Conservation (phyloP, 2,888 invertebrate species). For the Bombylius major region DNA sequence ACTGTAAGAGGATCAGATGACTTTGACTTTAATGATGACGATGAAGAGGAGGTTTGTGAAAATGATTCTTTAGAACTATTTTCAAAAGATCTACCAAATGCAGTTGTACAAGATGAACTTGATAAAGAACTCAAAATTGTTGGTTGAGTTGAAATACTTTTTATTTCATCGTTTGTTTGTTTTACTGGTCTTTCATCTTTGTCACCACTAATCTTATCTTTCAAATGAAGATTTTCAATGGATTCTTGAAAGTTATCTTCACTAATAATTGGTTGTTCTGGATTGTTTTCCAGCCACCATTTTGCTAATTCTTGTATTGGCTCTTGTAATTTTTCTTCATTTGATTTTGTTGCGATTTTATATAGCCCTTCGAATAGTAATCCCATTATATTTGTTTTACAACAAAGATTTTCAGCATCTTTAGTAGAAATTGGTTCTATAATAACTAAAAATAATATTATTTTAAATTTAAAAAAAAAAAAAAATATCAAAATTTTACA, state of each 20-base stretch:
- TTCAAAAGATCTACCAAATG: too few relatives aligned
- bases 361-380: neutral
- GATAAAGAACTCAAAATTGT: too few relatives aligned
- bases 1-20: too few relatives aligned
- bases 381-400: neutral
- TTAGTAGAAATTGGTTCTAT: neutral
- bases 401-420: neutral
- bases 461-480: neutral
- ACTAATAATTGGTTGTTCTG: neutral
- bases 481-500: slow-evolving; percentile 18
- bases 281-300: neutral
- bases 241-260: neutral
- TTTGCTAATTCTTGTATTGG: neutral
- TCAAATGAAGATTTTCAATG: too few relatives aligned
- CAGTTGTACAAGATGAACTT: too few relatives aligned
- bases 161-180: too few relatives aligned
- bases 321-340: neutral
- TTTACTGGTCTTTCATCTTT: too few relatives aligned
- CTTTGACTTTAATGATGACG: too few relatives aligned
- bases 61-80: too few relatives aligned
- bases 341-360: neutral
- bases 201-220: too few relatives aligned
- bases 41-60: too few relatives aligned
- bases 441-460: neutral
- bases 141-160: too few relatives aligned